Evolutionary conservation across 2,113 vertebrate species (phyloP).

Genomic region (Nipponia nippon): DNA sequence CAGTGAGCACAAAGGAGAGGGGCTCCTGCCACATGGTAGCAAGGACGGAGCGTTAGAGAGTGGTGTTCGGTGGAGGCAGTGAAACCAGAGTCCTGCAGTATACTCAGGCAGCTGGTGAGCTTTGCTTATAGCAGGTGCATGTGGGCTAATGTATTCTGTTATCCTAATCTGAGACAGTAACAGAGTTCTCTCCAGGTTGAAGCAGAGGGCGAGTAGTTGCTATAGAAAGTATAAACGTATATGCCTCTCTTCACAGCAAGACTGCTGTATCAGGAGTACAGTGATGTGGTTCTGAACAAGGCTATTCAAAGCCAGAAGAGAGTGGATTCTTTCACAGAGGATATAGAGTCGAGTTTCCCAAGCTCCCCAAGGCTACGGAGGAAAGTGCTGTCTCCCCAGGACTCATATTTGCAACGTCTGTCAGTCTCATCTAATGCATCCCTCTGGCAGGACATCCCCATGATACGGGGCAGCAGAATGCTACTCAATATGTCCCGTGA

Average conservation of each 20-base stretch:
- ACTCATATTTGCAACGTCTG: slow-evolving; percentile 80
- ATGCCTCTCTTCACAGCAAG: slow-evolving; percentile 68
- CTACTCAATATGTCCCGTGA: slow-evolving; percentile 83
- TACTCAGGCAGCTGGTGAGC: background rate
- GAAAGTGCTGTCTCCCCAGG: slow-evolving; percentile 67
- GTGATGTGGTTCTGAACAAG: slow-evolving; percentile 85
- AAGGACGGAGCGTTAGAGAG: background rate
- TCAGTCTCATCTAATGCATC: slow-evolving; percentile 77
- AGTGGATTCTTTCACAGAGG: slow-evolving; percentile 68
- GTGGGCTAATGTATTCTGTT: background rate
- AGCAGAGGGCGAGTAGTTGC: background rate
- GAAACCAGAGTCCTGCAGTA: background rate
- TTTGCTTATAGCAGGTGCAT: background rate
- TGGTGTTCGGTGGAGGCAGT: background rate
- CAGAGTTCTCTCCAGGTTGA: background rate
- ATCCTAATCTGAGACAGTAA: background rate
- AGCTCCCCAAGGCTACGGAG: slow-evolving; percentile 65
- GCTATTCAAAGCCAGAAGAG: slow-evolving; percentile 90
- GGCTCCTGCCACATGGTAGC: background rate
- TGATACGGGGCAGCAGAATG: slow-evolving; percentile 77
- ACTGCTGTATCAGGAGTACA: slow-evolving; percentile 95
- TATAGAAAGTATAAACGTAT: background rate
- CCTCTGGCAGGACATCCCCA: slow-evolving; percentile 91
- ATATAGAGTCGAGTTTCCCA: slow-evolving; percentile 17
- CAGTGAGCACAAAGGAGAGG: background rate